Evolutionary conservation across 2,797 vertebrate genomes (phyloP).

Genomic region (Eleutherodactylus coqui): DNA sequence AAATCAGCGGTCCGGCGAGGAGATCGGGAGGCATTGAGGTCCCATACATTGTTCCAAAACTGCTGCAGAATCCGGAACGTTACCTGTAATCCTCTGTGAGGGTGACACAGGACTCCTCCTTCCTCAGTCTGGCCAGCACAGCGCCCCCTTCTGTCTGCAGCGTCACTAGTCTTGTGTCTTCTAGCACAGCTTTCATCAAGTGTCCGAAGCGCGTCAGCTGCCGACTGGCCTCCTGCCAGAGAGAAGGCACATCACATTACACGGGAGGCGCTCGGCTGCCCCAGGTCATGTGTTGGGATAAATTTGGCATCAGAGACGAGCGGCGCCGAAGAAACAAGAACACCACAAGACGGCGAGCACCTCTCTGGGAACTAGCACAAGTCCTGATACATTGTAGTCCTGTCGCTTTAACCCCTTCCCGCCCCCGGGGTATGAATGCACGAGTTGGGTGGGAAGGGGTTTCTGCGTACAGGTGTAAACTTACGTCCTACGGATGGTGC

Average conservation of each 20-base stretch:
- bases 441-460: no score
- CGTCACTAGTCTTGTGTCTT: constrained; percentile 80
- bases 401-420: no score
- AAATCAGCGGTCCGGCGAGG: no score
- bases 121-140: constrained; percentile 81
- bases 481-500: no score
- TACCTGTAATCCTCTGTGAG: constrained; percentile 82
- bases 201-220: constrained; percentile 76
- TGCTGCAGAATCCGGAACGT: no score
- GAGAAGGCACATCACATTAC: background rate
- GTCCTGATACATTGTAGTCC: no score
- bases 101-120: constrained; percentile 78
- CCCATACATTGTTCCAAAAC: no score
- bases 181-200: constrained; percentile 84
- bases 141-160: constrained; percentile 88
- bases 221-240: constrained; percentile 80
- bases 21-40: no score
- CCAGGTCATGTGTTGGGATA: background rate
- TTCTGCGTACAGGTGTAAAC: no score
- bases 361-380: no score
- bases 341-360: background rate
- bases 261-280: background rate
- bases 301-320: background rate
- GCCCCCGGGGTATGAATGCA: no score
- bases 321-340: background rate